Percentiles rank a stretch among this genome's conserved stretches.
These are phyloP conservation scores for Escarpia spicata DNA, from an alignment of 2,888 invertebrate genomes.

Conservation along the genomic window DNA sequence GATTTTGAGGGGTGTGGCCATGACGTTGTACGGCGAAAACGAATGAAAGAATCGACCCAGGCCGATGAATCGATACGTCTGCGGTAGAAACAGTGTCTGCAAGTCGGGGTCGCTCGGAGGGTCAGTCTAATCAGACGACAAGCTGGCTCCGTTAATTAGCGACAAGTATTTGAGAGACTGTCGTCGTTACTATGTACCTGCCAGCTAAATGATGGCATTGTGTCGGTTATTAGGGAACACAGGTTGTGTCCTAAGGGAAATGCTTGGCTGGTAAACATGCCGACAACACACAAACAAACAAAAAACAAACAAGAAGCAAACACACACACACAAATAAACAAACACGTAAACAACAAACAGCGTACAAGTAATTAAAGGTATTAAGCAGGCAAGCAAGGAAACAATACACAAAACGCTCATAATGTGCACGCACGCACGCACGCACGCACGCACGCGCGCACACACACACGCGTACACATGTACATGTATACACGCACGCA, in stretches of 20 bases:
- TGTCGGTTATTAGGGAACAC: conserved; percentile 7
- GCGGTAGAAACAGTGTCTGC: neutral
- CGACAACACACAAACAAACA: neutral
- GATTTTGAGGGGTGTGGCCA: neutral
- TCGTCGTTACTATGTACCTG: neutral
- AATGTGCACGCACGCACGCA: neutral
- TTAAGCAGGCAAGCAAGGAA: neutral
- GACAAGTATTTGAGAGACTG: neutral
- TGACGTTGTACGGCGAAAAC: neutral
- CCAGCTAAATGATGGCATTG: neutral
- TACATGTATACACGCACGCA: neutral
- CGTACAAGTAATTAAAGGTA: neutral
- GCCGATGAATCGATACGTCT: conserved; percentile 13
- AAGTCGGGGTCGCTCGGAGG: neutral
- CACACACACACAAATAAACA: neutral
- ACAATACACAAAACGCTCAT: neutral
- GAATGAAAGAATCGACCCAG: neutral
- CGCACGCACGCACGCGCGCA: neutral
- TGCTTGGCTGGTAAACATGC: neutral
- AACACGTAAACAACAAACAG: neutral
- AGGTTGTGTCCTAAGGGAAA: neutral
- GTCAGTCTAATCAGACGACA: conserved; percentile 7
- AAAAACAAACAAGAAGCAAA: neutral
- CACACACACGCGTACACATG: neutral
- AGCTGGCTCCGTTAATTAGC: conserved; percentile 1